Evolutionary conservation across 2,797 vertebrate genomes (phyloP), one percentile per base, ranked within the genome.

Genomic region (Buphagus erythrorhynchus): DNA sequence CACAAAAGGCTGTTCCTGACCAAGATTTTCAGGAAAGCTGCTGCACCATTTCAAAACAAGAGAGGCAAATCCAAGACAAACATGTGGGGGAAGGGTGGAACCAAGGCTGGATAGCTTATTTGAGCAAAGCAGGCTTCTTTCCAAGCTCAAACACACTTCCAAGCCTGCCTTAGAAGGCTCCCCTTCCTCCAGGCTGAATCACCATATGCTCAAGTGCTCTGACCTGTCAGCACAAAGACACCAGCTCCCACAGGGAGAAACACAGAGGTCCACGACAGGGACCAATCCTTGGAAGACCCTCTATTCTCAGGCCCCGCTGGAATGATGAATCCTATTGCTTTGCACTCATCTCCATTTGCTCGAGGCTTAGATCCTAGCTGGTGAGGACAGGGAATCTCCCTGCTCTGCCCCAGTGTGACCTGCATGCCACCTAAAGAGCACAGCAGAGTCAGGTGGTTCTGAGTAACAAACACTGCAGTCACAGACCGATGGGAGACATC

Each of bases 401-500:
- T 57, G 3, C 79, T 77, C 66, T 55, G 66, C 62, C 67, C 83
- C 13, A 1, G 68, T 24, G 63, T 19, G 9, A 48, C 54, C 89
- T 86, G 61, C 46, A 12, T 5, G 28, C 52, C 80, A 94, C 79
- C 81, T 78, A 16, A 52, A 68, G 61, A 68, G 88, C 4, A 9
- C 91, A 88, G 81, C 72, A 67, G 71, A 74, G 89, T 91, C 85
- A 92, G 90, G 78, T 86, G 80, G 67, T 61, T 95, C 80, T 84
- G 65, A 96, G 42, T 68, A 95, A 93, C 87, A 49, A 95, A 94
- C 87, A 46, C 66, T 73, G 79, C 91, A 90, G 94, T 97, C 94
- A 97, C 88, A 96, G 85, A 92, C 71, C 87, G 85, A 92, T 82
- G 91, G 94, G 94, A 96, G 86, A 96, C 73, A 83, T 84, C 72